These are phyloP conservation scores for Tauraco hartlaubi DNA, from an alignment of 2,797 vertebrate species.

Conservation along the genomic window DNA sequence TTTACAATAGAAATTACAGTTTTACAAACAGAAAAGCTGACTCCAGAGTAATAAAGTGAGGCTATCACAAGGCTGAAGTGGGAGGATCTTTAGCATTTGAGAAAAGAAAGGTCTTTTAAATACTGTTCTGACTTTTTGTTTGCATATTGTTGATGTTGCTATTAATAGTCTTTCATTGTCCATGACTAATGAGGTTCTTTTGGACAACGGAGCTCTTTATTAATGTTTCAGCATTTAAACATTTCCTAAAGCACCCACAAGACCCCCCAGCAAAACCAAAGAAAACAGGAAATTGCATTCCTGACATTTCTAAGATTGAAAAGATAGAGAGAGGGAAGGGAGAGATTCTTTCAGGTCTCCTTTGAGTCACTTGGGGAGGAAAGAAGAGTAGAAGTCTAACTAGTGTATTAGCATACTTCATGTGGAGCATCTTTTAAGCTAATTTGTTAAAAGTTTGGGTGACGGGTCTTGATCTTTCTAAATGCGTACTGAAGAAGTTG, in stretches of 20 bases:
- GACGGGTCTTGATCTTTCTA: not conserved
- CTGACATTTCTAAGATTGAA: constrained; percentile 53
- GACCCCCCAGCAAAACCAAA: constrained; percentile 30
- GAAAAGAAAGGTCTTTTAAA: constrained; percentile 13
- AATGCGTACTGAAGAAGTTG: not conserved
- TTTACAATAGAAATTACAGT: not conserved
- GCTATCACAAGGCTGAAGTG: not conserved
- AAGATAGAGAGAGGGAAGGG: constrained; percentile 26
- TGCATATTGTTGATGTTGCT: constrained; percentile 35
- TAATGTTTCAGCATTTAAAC: constrained; percentile 40
- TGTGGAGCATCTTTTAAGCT: not conserved
- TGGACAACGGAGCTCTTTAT: constrained; percentile 14
- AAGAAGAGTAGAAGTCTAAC: not conserved
- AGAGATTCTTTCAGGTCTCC: not conserved
- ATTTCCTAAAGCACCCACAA: constrained; percentile 25
- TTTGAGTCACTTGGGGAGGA: not conserved
- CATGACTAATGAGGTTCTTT: constrained; percentile 51
- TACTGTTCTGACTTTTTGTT: constrained; percentile 10
- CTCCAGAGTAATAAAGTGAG: not conserved
- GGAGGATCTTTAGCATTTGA: not conserved
- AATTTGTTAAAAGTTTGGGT: not conserved
- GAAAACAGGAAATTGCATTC: constrained; percentile 68
- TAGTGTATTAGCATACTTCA: not conserved
- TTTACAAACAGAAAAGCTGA: not conserved
- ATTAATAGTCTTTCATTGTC: constrained; percentile 53